A percentile compares a stretch with the other conserved stretches of the same genome.
phyloP scores from a whole-genome alignment of 2,797 vertebrate species.

The Sebastes wilsoni region DNA sequence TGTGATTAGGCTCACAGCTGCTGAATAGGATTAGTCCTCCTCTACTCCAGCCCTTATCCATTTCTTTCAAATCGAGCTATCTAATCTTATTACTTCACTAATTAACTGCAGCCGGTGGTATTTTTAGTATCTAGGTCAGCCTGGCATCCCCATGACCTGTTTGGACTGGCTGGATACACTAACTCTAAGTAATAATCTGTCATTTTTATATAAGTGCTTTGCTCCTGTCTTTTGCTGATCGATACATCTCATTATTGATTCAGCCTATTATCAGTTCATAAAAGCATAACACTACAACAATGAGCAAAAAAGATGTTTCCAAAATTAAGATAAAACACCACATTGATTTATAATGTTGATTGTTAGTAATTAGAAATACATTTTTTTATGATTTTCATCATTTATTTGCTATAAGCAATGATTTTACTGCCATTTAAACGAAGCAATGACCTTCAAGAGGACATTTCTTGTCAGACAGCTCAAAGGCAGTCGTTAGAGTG shows the following conservation, averaged over 20 bases:
- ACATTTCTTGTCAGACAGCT: constrained; percentile 40
- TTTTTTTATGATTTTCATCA: not conserved
- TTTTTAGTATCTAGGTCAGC: constrained; percentile 73
- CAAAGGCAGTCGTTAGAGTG: constrained; percentile 39
- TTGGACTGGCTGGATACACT: constrained; percentile 26
- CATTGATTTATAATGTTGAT: not conserved
- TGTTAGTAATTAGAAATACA: not conserved
- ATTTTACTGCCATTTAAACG: constrained; percentile 11
- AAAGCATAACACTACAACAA: not conserved
- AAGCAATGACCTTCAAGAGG: constrained; percentile 50
- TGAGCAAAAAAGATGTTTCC: not conserved
- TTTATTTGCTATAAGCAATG: not conserved
- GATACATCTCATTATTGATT: constrained; percentile 1
- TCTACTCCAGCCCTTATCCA: constrained; percentile 41
- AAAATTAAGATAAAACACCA: not conserved
- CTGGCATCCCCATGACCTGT: constrained; percentile 55
- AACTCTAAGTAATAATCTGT: constrained; percentile 8
- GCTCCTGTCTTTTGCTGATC: not conserved
- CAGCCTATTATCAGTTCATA: not conserved
- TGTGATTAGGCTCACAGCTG: constrained; percentile 36
- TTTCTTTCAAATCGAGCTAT: constrained; percentile 63
- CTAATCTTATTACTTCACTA: constrained; percentile 74
- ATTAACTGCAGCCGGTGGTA: constrained; percentile 68
- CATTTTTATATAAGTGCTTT: not conserved
- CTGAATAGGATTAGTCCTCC: constrained; percentile 46